These are phyloP conservation scores for Lasioglossum malachurum DNA, from an alignment of 2,888 invertebrate species.

Conservation along the genomic window DNA sequence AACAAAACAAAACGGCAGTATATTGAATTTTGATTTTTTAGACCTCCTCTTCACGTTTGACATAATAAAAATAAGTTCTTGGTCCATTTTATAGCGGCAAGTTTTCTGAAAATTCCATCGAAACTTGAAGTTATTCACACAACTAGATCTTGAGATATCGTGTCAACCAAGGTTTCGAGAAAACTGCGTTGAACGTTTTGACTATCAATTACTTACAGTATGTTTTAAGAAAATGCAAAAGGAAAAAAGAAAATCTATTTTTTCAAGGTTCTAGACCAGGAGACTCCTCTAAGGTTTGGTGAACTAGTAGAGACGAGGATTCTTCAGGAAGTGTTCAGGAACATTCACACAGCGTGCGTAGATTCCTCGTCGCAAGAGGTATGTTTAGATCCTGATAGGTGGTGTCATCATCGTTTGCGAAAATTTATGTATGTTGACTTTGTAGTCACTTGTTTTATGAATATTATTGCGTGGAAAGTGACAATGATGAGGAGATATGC, in stretches of 20 bases:
- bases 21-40: not conserved
- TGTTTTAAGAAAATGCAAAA: not conserved
- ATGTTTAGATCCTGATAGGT: not conserved
- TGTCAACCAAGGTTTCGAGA: no score
- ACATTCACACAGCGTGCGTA: not conserved
- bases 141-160: no score
- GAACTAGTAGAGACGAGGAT: not conserved
- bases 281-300: not conserved
- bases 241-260: not conserved
- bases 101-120: not conserved
- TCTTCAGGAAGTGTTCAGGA: not conserved
- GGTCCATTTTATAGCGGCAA: no score
- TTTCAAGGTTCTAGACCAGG: not conserved
- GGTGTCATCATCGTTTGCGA: not conserved
- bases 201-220: not conserved
- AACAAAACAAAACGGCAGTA: not conserved
- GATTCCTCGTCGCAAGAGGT: not conserved
- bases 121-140: no score
- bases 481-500: not conserved
- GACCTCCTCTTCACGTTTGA: no score
- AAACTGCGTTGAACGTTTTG: not conserved
- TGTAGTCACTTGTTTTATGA: not conserved
- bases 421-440: not conserved
- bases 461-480: not conserved
- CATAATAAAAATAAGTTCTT: no score